Percentiles rank a stretch among this genome's conserved stretches.
These are phyloP conservation scores for Scytalopus superciliaris DNA, from an alignment of 2,113 vertebrate species.

Conservation along the genomic window DNA sequence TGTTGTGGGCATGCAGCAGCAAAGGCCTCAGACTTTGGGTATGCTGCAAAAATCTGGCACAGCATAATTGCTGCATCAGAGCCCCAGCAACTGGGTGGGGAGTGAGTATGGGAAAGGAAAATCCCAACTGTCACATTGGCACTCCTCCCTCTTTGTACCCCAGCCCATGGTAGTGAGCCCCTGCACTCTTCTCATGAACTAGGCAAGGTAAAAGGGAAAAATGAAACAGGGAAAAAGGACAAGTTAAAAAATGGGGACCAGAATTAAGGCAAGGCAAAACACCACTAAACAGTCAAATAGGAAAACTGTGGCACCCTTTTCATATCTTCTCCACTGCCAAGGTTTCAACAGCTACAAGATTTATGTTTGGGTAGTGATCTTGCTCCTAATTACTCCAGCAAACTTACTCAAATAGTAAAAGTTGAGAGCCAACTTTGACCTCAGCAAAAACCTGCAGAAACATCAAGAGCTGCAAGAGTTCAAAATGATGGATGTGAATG, in stretches of 20 bases:
- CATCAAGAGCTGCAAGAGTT: background rate
- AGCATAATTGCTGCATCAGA: background rate
- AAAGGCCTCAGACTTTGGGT: background rate
- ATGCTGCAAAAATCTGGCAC: background rate
- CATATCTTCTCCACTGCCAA: background rate
- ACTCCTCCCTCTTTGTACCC: background rate
- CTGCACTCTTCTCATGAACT: background rate
- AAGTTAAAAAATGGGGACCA: background rate
- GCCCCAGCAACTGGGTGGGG: background rate
- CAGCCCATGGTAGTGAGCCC: background rate
- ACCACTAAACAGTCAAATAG: background rate
- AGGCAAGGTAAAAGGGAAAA: background rate
- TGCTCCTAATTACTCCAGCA: background rate
- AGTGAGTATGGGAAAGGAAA: background rate
- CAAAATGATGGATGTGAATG: background rate
- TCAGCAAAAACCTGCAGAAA: background rate
- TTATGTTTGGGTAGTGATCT: background rate
- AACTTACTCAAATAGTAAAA: background rate
- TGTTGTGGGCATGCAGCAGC: background rate
- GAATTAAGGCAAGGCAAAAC: background rate
- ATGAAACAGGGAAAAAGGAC: background rate
- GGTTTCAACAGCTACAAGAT: background rate
- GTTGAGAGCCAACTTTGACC: background rate
- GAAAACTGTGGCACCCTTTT: background rate
- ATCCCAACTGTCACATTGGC: background rate